Evolutionary conservation across 2,797 vertebrate species (phyloP).

Genomic region (Hydrophis major): DNA sequence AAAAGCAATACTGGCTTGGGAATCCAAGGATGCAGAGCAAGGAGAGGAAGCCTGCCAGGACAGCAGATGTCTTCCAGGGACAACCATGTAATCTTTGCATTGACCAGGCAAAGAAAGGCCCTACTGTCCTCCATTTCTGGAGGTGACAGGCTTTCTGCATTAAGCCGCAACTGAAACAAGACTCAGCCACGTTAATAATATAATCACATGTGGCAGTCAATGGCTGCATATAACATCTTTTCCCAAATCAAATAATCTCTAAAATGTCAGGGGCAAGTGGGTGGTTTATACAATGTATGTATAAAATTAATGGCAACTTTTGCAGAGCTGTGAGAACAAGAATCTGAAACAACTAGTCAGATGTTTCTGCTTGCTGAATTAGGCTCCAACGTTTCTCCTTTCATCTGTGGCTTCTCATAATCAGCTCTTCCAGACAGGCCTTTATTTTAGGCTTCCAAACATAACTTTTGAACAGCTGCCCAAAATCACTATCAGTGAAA

Average conservation of each 20-base stretch:
- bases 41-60: not conserved
- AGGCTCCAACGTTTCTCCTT: not conserved
- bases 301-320: not conserved
- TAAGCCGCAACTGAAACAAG: not conserved
- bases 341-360: not conserved
- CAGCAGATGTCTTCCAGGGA: not conserved
- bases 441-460: not conserved
- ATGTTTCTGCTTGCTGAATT: not conserved
- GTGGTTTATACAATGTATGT: not conserved
- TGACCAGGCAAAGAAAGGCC: constrained; percentile 1
- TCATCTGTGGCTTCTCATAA: not conserved
- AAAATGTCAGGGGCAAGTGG: not conserved
- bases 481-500: not conserved
- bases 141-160: not conserved
- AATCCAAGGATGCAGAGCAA: not conserved
- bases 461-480: not conserved
- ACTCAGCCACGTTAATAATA: not conserved
- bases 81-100: not conserved
- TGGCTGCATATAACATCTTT: not conserved
- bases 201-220: not conserved
- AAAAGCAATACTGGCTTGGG: not conserved
- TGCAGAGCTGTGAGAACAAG: not conserved
- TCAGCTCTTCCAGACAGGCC: not conserved
- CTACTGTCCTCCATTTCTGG: not conserved
- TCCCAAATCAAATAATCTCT: not conserved